Percentiles rank a stretch among this genome's conserved stretches.
Conservation (phyloP, 2,797 vertebrate genomes). For the Ctenochaetus hawaiiensis region DNA sequence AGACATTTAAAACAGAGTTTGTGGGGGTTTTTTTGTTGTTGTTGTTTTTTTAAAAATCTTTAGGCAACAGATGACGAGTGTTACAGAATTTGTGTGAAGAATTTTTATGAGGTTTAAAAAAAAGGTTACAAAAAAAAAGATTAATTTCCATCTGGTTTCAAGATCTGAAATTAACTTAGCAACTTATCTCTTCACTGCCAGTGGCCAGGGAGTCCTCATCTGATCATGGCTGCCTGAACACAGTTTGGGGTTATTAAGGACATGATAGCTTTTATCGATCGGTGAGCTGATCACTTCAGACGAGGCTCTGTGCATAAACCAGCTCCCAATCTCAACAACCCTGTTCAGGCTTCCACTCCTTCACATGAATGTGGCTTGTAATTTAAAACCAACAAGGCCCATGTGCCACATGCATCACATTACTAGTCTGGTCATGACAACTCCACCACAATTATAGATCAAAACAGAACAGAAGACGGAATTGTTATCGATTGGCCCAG, state of each 20-base stretch:
- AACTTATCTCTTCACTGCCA: background rate
- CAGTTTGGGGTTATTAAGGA: background rate
- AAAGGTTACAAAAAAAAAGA: background rate
- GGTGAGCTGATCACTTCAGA: background rate
- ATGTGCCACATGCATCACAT: background rate
- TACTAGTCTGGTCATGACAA: background rate
- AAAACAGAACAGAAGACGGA: background rate
- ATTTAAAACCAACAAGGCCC: background rate
- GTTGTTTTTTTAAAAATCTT: too few species aligned
- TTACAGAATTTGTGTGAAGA: too few species aligned
- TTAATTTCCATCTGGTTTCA: background rate
- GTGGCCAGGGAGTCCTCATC: too few species aligned
- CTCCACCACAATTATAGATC: background rate
- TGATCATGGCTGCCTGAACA: background rate
- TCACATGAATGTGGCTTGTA: background rate
- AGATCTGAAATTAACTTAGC: background rate
- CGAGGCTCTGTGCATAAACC: background rate
- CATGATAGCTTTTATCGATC: background rate
- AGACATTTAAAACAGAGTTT: too few species aligned
- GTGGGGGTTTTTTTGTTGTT: too few species aligned
- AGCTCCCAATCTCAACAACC: background rate
- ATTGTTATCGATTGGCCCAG: background rate
- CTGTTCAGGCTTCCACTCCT: background rate
- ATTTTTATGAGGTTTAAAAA: background rate
- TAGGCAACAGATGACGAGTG: too few species aligned